These are phyloP conservation scores for Slavum lentiscoides DNA, from an alignment of 2,888 invertebrate genomes.

Conservation along the genomic window DNA sequence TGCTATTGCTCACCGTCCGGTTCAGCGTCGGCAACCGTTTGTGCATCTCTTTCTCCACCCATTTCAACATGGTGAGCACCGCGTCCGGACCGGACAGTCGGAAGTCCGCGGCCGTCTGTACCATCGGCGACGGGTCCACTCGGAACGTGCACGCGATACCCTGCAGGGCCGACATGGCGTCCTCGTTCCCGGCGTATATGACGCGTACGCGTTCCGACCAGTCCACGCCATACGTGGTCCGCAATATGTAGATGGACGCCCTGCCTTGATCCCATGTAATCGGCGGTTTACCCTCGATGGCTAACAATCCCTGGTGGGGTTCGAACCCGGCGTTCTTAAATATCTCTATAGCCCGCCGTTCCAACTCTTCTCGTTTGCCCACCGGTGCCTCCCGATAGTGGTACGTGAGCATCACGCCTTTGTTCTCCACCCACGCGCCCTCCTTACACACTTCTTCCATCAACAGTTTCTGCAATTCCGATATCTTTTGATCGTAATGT, in stretches of 20 bases:
- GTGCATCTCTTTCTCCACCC: conserved; percentile 60
- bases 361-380: conserved; percentile 58
- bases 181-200: conserved; percentile 61
- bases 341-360: conserved; percentile 59
- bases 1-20: conserved; percentile 44
- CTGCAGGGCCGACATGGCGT: conserved; percentile 60
- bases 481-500: conserved; percentile 60
- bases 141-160: conserved; percentile 61
- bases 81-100: conserved; percentile 60
- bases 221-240: conserved; percentile 61
- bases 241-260: conserved; percentile 61
- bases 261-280: conserved; percentile 61
- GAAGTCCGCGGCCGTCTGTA: conserved; percentile 60
- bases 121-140: conserved; percentile 59
- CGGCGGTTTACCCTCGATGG: conserved; percentile 61
- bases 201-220: conserved; percentile 61
- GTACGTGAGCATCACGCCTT: conserved; percentile 60
- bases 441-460: conserved; percentile 59
- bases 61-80: conserved; percentile 60
- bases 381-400: conserved; percentile 60
- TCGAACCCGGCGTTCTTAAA: conserved; percentile 60
- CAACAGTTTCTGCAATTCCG: conserved; percentile 58
- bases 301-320: conserved; percentile 59
- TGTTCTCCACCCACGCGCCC: conserved; percentile 62
- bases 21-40: conserved; percentile 57